Conservation (phyloP, 2,113 vertebrate genomes). For the Vombatus ursinus region DNA sequence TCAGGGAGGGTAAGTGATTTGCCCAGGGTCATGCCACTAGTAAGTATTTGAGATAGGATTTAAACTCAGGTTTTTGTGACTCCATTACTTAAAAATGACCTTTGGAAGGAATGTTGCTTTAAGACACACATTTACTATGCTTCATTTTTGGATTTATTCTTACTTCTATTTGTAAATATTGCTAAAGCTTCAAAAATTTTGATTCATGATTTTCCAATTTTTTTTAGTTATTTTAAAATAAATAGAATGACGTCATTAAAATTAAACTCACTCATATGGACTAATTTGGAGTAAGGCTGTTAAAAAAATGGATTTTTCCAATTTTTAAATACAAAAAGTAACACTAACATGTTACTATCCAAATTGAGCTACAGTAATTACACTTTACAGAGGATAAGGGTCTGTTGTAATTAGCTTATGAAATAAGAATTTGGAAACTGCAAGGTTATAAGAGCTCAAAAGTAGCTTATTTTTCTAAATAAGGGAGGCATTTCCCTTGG, state of each 20-base stretch:
- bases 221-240: conserved; percentile 16
- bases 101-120: background rate
- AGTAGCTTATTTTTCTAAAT: background rate
- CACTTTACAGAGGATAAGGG: background rate
- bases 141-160: conserved; percentile 1
- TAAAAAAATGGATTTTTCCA: conserved; percentile 70
- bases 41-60: background rate
- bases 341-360: background rate
- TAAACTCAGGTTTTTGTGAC: too few relatives aligned
- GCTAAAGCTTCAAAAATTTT: background rate
- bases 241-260: background rate
- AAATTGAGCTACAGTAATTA: background rate
- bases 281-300: conserved; percentile 25
- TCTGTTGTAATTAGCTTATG: background rate
- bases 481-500: background rate
- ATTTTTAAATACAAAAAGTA: conserved; percentile 66
- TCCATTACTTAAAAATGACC: too few relatives aligned
- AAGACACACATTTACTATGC: background rate
- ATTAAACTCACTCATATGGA: background rate
- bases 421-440: background rate
- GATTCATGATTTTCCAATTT: background rate
- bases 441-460: background rate
- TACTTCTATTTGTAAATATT: conserved; percentile 29
- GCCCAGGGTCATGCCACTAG: background rate
- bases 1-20: background rate